These are phyloP conservation scores for Colius striatus DNA, from an alignment of 2,113 vertebrate species.

Conservation along the genomic window DNA sequence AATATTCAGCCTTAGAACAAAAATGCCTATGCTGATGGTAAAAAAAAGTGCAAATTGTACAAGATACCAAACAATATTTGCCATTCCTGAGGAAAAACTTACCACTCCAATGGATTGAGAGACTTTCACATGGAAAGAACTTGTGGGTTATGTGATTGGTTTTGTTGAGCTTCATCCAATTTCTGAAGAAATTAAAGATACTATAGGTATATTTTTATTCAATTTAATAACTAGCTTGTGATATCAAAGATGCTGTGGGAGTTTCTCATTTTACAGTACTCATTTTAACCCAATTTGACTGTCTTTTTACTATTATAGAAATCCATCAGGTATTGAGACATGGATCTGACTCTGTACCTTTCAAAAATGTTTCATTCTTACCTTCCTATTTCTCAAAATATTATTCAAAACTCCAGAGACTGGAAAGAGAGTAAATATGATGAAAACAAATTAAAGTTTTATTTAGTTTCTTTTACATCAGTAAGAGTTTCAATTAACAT, in stretches of 20 bases:
- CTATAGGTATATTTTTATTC: neutral
- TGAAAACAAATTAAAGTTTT: neutral
- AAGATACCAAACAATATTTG: neutral
- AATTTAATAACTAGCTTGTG: neutral
- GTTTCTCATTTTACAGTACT: neutral
- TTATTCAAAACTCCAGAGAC: neutral
- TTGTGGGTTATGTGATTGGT: neutral
- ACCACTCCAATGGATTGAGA: rapidly evolving
- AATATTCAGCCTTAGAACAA: neutral
- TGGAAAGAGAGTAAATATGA: neutral
- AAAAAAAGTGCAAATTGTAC: neutral
- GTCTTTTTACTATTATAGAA: neutral
- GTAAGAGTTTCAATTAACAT: neutral
- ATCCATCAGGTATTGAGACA: neutral
- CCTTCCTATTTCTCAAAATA: neutral
- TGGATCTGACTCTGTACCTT: neutral
- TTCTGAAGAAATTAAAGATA: neutral
- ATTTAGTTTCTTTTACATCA: neutral
- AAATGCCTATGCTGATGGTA: neutral
- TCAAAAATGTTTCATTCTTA: neutral
- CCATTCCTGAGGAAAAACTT: neutral
- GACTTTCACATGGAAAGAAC: neutral
- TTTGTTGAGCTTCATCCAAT: neutral
- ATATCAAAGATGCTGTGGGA: neutral
- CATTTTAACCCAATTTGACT: neutral